A percentile compares a stretch with the other conserved stretches of the same genome.
These are phyloP conservation scores for Siphamia tubifer DNA, from an alignment of 2,113 vertebrate species.

Conservation along the genomic window DNA sequence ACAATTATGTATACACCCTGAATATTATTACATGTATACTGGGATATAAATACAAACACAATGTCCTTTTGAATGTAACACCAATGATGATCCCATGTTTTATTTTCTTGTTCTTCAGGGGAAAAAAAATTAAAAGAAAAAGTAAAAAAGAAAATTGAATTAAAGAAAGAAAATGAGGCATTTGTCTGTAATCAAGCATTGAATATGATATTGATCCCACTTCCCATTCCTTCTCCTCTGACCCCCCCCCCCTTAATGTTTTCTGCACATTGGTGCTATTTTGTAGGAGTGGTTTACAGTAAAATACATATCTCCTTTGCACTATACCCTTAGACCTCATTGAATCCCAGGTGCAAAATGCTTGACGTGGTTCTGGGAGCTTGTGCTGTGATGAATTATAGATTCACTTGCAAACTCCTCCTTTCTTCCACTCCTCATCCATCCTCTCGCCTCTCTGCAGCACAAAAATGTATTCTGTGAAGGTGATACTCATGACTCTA, in stretches of 20 bases:
- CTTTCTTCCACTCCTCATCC: not conserved
- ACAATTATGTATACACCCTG: too few species aligned
- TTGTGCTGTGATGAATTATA: constrained; percentile 44
- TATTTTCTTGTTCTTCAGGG: too few species aligned
- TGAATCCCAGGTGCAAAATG: constrained; percentile 36
- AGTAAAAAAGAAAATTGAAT: too few species aligned
- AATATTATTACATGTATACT: too few species aligned
- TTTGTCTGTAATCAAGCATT: constrained; percentile 42
- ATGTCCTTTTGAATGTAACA: too few species aligned
- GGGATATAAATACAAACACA: too few species aligned
- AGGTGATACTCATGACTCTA: not conserved
- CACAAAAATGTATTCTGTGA: not conserved
- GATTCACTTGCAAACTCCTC: constrained; percentile 31
- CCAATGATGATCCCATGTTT: too few species aligned
- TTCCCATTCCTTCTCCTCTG: constrained; percentile 5
- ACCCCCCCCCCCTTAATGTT: constrained; percentile 4
- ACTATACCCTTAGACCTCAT: not conserved
- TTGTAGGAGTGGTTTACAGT: not conserved
- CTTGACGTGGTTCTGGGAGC: constrained; percentile 9
- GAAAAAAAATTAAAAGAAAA: too few species aligned
- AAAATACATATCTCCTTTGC: constrained; percentile 17
- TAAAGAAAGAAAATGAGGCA: not conserved
- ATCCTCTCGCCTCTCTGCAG: not conserved
- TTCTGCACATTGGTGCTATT: constrained; percentile 4
- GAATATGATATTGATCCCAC: constrained; percentile 62